Conservation (phyloP, 2,797 vertebrate species). For the Lepus oiostolus region DNA sequence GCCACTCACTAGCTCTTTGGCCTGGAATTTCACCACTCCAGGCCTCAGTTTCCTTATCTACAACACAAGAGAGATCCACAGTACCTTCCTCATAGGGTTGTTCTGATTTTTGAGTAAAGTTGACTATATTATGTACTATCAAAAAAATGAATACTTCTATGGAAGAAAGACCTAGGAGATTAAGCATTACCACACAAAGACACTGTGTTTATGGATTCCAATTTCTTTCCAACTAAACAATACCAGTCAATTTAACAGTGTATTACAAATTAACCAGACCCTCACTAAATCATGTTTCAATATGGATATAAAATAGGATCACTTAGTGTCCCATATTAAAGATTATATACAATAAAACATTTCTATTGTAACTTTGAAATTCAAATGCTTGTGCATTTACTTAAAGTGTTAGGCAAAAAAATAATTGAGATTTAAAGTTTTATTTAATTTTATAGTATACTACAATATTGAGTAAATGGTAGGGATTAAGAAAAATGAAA, state of each 20-base stretch:
- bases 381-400: neutral
- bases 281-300: neutral
- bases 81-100: neutral
- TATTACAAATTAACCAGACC: neutral
- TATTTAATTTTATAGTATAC: slow-evolving; percentile 15
- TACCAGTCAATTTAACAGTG: neutral
- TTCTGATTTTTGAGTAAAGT: neutral
- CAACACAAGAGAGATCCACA: neutral
- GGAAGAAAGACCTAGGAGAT: neutral
- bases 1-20: neutral
- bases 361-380: slow-evolving; percentile 24
- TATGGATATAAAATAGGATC: neutral
- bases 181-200: neutral
- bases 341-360: neutral
- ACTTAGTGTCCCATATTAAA: neutral
- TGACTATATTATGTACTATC: neutral
- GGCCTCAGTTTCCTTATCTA: neutral
- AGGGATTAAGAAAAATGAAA: neutral
- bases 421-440: neutral
- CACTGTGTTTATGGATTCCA: neutral
- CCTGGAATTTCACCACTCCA: neutral
- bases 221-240: slow-evolving; percentile 16
- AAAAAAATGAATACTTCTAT: neutral
- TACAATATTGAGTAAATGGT: neutral
- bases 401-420: slow-evolving; percentile 3